Conservation (phyloP, 2,113 vertebrate species). For the Apteryx mantelli region DNA sequence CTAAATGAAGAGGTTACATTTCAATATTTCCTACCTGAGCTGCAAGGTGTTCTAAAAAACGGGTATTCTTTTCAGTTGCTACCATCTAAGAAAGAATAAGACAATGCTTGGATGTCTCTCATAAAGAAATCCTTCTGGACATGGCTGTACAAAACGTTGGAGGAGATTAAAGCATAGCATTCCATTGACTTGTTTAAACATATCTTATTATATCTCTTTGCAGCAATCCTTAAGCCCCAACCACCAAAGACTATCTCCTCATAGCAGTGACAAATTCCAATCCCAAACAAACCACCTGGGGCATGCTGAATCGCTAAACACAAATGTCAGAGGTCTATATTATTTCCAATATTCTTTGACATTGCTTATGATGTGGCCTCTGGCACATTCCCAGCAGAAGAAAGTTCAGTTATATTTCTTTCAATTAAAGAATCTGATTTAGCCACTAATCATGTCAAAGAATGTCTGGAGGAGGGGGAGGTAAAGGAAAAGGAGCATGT, state of each 20-base stretch:
- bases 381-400: conserved; percentile 38
- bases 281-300: conserved; percentile 43
- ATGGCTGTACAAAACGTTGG: conserved; percentile 13
- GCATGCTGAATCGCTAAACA: not conserved
- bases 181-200: conserved; percentile 66
- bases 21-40: not conserved
- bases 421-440: conserved; percentile 52
- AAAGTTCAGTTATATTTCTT: conserved; percentile 58
- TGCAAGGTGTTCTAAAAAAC: not conserved
- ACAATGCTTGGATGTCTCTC: not conserved
- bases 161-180: conserved; percentile 55
- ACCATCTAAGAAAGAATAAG: not conserved
- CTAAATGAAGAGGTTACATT: not conserved
- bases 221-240: conserved; percentile 54
- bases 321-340: conserved; percentile 55
- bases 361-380: conserved; percentile 47
- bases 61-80: not conserved
- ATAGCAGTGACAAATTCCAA: conserved; percentile 41
- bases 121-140: conserved; percentile 51
- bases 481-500: not conserved
- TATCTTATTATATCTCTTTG: conserved; percentile 45
- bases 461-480: conserved; percentile 65
- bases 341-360: conserved; percentile 34
- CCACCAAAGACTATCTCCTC: conserved; percentile 18
- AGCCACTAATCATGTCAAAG: conserved; percentile 60